These are phyloP conservation scores for Dermatophagoides farinae DNA, from an alignment of 1,140 invertebrate species.

Conservation along the genomic window DNA sequence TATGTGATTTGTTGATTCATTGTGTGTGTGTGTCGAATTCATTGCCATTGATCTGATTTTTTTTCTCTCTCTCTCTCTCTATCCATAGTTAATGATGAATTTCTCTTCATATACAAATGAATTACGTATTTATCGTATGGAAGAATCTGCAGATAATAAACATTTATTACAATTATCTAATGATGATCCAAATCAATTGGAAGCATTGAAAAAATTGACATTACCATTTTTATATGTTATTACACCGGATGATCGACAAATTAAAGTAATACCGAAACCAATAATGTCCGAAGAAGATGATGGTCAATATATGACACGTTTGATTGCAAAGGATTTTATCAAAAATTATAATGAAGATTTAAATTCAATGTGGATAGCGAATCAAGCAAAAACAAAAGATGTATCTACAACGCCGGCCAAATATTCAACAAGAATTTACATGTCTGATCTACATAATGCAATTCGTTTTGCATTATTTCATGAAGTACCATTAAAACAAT, in stretches of 20 bases:
- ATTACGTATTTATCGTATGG: not conserved
- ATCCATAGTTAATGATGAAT: slow-evolving; percentile 5
- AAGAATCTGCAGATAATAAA: not conserved
- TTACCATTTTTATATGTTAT: slow-evolving; percentile 1
- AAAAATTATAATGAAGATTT: not conserved
- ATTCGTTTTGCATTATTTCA: slow-evolving; percentile 52
- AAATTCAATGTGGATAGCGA: not conserved
- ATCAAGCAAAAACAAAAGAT: not conserved
- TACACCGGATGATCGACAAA: not conserved
- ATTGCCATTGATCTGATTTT: not conserved
- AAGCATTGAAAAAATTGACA: not conserved
- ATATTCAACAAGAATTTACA: slow-evolving; percentile 29
- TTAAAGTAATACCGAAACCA: slow-evolving; percentile 1
- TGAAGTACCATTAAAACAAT: slow-evolving; percentile 47
- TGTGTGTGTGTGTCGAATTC: not conserved
- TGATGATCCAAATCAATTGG: not conserved
- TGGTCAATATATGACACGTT: not conserved
- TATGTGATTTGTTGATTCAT: not conserved
- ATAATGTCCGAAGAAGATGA: not conserved
- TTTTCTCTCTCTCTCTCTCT: not conserved
- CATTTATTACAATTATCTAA: not conserved
- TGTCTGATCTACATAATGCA: slow-evolving; percentile 63
- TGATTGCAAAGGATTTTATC: slow-evolving; percentile 3
- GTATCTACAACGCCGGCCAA: not conserved
- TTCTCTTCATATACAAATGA: not conserved